Conservation (phyloP, 2,797 vertebrate species). For the Pseudochaenichthys georgianus region DNA sequence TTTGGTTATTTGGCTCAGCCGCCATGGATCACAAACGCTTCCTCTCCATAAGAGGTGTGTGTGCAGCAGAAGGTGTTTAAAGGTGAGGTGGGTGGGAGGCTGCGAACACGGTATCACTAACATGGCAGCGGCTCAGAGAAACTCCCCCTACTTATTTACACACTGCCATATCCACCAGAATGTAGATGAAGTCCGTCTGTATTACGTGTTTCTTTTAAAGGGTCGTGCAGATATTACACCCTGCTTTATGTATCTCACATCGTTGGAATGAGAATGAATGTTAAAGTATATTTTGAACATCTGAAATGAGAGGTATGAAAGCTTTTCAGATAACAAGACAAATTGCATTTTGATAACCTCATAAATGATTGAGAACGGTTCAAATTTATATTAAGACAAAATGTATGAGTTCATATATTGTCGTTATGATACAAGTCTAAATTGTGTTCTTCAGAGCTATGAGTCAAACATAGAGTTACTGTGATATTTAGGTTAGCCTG, state of each 20-base stretch:
- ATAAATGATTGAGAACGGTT: not conserved
- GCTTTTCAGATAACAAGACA: not conserved
- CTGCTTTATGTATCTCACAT: too few relatives aligned
- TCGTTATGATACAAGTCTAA: not conserved
- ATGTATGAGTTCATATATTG: not conserved
- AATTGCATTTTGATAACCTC: not conserved
- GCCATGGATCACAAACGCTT: not conserved
- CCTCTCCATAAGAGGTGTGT: not conserved
- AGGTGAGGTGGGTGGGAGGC: slow-evolving; percentile 6
- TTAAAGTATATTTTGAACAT: slow-evolving; percentile 1
- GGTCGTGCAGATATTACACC: not conserved
- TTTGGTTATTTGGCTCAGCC: not conserved
- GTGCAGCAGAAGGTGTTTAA: not conserved
- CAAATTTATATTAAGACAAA: not conserved
- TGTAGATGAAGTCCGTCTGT: not conserved
- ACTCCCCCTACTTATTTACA: not conserved
- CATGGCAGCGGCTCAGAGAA: not conserved
- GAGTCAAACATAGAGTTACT: not conserved
- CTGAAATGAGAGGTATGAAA: not conserved
- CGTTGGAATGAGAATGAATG: not conserved
- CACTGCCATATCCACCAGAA: not conserved
- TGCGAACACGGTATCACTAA: not conserved
- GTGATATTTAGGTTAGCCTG: not conserved
- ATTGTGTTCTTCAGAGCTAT: not conserved
- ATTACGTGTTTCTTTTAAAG: not conserved